Evolutionary conservation across 2,888 invertebrate species (phyloP).

Genomic region (Amitus sp.): DNA sequence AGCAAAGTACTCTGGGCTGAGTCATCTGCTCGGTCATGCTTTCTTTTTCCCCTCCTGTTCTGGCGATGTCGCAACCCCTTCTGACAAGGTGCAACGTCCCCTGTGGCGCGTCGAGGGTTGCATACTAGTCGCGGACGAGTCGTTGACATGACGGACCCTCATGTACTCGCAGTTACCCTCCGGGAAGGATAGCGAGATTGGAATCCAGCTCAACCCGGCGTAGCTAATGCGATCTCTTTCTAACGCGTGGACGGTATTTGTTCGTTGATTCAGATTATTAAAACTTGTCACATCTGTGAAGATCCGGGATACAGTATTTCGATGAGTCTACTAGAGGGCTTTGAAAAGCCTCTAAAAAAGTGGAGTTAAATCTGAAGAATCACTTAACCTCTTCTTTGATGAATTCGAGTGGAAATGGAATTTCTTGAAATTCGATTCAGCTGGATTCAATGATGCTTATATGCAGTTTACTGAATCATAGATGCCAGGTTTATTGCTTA

Average conservation of each 20-base stretch:
- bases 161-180: constrained; percentile 6
- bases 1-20: no score
- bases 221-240: constrained; percentile 42
- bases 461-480: no score
- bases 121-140: constrained; percentile 7
- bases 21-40: no score
- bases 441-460: no score
- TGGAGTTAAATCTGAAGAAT: background rate
- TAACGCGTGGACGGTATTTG: constrained; percentile 6
- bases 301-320: no score
- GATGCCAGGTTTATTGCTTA: no score
- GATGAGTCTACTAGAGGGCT: no score
- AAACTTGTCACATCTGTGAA: background rate
- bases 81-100: constrained; percentile 20
- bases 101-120: constrained; percentile 20
- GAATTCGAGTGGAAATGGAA: no score
- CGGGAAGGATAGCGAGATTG: constrained; percentile 33
- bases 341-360: background rate
- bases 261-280: background rate
- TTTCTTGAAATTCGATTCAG: no score
- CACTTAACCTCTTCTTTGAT: no score
- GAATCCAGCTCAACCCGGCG: constrained; percentile 45
- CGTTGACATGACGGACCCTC: constrained; percentile 9
- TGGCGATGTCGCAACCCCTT: no score
- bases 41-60: no score